A percentile compares a stretch with the other conserved stretches of the same genome.
These are phyloP conservation scores for Lepidurus apus DNA, from an alignment of 1,140 invertebrate species.

Conservation along the genomic window DNA sequence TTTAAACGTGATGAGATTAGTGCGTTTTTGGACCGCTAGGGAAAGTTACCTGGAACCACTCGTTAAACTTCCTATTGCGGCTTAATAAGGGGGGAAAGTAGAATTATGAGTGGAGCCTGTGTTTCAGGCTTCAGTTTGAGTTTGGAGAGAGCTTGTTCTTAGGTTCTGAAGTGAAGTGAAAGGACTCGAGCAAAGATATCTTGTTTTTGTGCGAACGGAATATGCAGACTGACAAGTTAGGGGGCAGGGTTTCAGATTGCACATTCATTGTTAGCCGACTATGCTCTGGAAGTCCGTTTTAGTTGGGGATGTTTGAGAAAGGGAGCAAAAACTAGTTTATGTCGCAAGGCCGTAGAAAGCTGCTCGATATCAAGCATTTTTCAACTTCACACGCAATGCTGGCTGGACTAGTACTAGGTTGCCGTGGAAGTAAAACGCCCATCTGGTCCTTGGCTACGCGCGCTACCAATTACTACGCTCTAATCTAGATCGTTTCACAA, in stretches of 20 bases:
- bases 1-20: no score
- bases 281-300: background rate
- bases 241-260: background rate
- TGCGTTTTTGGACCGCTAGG: background rate
- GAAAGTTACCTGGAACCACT: background rate
- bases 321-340: background rate
- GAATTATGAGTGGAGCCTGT: background rate
- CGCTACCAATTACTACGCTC: no score
- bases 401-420: background rate
- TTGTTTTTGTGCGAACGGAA: no score
- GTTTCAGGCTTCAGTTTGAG: background rate
- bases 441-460: no score
- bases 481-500: no score
- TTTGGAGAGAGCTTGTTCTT: no score
- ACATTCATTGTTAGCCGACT: background rate
- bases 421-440: no score
- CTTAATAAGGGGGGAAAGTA: slow-evolving; percentile 11
- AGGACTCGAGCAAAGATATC: no score
- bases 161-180: no score
- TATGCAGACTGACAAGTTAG: background rate
- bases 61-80: background rate
- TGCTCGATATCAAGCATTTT: background rate
- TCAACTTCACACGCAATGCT: background rate
- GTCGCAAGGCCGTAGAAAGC: background rate
- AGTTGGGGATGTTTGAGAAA: background rate